Evolutionary conservation across 2,113 vertebrate species (phyloP), one percentile per base, ranked within the genome.

Genomic region (Rhabdornis inornatus): DNA sequence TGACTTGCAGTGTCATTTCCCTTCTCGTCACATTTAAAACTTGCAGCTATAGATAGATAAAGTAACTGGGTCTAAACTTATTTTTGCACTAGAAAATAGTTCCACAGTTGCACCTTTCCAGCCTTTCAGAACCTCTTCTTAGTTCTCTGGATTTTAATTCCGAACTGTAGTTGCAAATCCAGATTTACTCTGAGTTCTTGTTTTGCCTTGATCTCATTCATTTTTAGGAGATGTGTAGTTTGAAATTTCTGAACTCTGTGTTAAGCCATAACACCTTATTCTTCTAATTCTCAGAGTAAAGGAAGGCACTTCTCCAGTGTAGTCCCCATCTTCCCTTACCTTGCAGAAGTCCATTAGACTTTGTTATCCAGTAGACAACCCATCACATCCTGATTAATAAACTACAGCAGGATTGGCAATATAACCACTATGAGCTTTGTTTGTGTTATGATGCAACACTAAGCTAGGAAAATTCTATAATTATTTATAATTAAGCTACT

Each of bases 401-500:
- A 9, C 61, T 79, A 21, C 23, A 68, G n/a, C 11, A 59, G 47
- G 22, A 63, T 5, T 92, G 35, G 37, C 44, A 84, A 2, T 60
- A 44, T 52, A 68, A 78, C 28, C 37, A 25, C 35, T 44, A 7
- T 39, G 39, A 90, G 35, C 27, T 81, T 90, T 80, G 50, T 83
- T 72, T 83, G 44, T 76, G 11, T 91, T 93, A 52, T 47, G 50
- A 55, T 74, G 44, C 55, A 90, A 86, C 44, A 50, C 28, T 53
- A 78, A 74, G 40, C 52, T 56, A 40, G 44, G 56, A 74, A 90
- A 78, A 35, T 83, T 83, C 39, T 90, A 1, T 82, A 61, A 25
- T 72, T 90, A 66, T 56, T 82, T 87, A 37, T 92, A 95, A 84
- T 89, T 89, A 81, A 75, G 65, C 83, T 82, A 24, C 33, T 47